Conservation (phyloP, 2,113 vertebrate species). For the Mesocricetus auratus region DNA sequence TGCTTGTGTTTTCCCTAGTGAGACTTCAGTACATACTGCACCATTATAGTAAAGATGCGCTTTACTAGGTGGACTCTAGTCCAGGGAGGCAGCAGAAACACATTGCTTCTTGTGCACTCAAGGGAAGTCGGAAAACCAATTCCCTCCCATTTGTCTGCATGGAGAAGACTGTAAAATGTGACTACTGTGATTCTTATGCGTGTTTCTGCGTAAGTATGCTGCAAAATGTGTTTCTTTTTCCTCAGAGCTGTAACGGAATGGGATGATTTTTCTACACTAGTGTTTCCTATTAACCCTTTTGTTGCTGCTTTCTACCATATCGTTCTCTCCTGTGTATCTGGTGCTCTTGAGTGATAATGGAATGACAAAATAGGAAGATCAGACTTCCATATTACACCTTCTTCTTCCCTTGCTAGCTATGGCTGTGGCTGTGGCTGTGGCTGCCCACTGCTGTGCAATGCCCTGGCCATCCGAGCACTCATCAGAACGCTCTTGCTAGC, state of each 20-base stretch:
- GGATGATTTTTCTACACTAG: background rate
- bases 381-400: background rate
- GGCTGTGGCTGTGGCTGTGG: background rate
- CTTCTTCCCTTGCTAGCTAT: background rate
- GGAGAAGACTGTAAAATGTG: constrained; percentile 4
- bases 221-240: constrained; percentile 39
- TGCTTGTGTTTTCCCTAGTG: background rate
- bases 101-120: background rate
- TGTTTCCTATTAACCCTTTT: constrained; percentile 3
- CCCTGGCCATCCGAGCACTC: background rate
- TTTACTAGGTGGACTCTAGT: background rate
- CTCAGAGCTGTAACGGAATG: background rate
- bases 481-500: background rate
- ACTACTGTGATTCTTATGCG: constrained; percentile 15
- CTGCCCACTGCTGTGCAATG: background rate
- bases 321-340: background rate
- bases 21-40: background rate
- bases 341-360: background rate
- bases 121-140: background rate
- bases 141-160: background rate
- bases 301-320: background rate
- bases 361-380: background rate
- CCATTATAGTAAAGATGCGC: background rate
- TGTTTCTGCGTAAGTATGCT: background rate
- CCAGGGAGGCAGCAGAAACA: background rate